Evolutionary conservation across 2,888 invertebrate species (phyloP).

Genomic region (Chrysolina oricalcia): DNA sequence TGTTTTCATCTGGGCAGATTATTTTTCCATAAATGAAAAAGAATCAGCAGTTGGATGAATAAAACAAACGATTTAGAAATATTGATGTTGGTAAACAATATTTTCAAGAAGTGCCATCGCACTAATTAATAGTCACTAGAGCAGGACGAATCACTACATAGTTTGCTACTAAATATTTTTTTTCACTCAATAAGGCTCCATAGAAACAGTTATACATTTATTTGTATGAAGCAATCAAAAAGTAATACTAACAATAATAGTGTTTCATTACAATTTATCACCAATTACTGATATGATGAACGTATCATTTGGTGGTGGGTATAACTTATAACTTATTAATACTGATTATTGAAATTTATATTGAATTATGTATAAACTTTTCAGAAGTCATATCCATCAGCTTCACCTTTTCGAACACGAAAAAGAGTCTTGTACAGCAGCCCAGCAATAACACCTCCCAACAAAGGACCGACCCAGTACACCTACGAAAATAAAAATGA

Average conservation of each 20-base stretch:
- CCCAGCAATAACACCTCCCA: slow-evolving; percentile 76
- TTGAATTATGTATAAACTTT: not conserved
- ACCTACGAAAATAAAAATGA: slow-evolving; percentile 69
- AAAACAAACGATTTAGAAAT: too few relatives aligned
- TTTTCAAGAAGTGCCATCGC: too few relatives aligned
- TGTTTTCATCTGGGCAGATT: too few relatives aligned
- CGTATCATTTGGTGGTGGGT: not conserved
- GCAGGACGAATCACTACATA: too few relatives aligned
- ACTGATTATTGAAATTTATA: not conserved
- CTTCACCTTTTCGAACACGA: slow-evolving; percentile 80
- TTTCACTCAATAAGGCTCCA: too few relatives aligned
- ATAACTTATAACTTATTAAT: not conserved
- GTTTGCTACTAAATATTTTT: too few relatives aligned
- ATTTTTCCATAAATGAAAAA: too few relatives aligned
- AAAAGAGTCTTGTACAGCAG: slow-evolving; percentile 75
- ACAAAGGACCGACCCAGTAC: slow-evolving; percentile 79
- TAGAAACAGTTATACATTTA: not conserved
- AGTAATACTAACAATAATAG: not conserved
- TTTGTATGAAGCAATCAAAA: not conserved
- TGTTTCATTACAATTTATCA: not conserved
- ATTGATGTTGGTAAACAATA: too few relatives aligned
- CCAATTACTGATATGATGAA: not conserved
- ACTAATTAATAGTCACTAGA: too few relatives aligned
- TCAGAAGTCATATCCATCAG: slow-evolving; percentile 85
- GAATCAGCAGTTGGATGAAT: too few relatives aligned